Evolutionary conservation across 2,797 vertebrate species (phyloP).

Genomic region (Coregonus suidteri): DNA sequence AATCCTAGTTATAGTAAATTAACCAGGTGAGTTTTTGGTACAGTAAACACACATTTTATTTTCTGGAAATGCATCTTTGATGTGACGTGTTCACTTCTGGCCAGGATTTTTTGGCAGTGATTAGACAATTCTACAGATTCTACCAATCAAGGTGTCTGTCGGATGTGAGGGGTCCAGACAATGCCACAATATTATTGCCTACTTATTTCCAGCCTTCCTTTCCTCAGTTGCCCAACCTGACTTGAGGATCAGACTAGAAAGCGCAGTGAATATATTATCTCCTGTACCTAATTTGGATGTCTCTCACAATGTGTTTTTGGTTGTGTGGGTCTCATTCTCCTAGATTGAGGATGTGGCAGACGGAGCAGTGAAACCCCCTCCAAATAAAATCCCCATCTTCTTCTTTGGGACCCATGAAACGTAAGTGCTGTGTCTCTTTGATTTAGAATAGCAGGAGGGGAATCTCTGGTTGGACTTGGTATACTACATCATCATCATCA

Average conservation of each 20-base stretch:
- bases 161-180: not conserved
- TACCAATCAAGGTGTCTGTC: not conserved
- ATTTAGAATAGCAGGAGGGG: not conserved
- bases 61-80: not conserved
- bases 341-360: slow-evolving; percentile 97
- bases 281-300: not conserved
- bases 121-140: not conserved
- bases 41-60: not conserved
- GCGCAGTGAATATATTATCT: not conserved
- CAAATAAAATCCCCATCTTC: slow-evolving; percentile 99
- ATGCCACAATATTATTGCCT: not conserved
- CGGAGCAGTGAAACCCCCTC: slow-evolving; percentile 96
- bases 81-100: too few species aligned
- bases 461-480: not conserved
- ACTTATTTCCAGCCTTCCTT: not conserved
- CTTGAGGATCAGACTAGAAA: not conserved
- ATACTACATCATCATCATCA: not conserved
- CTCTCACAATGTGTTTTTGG: not conserved
- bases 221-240: not conserved
- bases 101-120: not conserved
- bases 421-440: slow-evolving; percentile 76
- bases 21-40: not conserved
- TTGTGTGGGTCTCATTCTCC: slow-evolving; percentile 29
- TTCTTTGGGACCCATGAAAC: slow-evolving; percentile 99
- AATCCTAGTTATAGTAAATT: not conserved